Conservation (phyloP, 2,888 invertebrate species). For the Oligia strigilis region DNA sequence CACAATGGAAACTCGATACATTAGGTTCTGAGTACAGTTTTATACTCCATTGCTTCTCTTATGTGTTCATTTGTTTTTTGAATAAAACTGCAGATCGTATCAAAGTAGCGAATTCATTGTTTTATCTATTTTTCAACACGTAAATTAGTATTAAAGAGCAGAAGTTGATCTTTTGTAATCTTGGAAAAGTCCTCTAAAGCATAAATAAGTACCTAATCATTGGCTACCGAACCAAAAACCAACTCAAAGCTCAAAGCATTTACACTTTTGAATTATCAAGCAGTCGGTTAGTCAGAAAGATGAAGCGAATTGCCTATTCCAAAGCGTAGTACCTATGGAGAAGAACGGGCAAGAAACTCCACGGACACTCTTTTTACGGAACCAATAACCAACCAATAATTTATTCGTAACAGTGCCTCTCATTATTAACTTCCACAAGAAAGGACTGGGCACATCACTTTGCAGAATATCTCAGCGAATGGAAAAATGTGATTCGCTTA, state of each 20-base stretch:
- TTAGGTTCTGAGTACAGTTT: constrained; percentile 46
- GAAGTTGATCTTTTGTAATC: neutral
- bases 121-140: neutral
- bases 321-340: neutral
- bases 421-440: constrained; percentile 51
- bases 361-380: neutral
- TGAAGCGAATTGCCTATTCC: neutral
- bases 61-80: constrained; percentile 15
- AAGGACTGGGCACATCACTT: constrained; percentile 45
- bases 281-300: neutral
- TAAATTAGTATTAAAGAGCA: neutral
- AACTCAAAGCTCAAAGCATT: neutral
- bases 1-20: constrained; percentile 58
- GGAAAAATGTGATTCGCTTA: constrained; percentile 82
- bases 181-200: neutral
- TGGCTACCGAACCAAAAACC: neutral
- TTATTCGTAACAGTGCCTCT: constrained; percentile 28
- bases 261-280: neutral
- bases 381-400: constrained; percentile 23
- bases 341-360: neutral
- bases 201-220: neutral
- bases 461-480: constrained; percentile 69
- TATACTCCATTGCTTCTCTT: constrained; percentile 22
- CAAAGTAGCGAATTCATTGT: neutral
- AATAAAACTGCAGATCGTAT: neutral